phyloP scores from a whole-genome alignment of 2,888 invertebrate species.

The Euspilapteryx auroguttella region DNA sequence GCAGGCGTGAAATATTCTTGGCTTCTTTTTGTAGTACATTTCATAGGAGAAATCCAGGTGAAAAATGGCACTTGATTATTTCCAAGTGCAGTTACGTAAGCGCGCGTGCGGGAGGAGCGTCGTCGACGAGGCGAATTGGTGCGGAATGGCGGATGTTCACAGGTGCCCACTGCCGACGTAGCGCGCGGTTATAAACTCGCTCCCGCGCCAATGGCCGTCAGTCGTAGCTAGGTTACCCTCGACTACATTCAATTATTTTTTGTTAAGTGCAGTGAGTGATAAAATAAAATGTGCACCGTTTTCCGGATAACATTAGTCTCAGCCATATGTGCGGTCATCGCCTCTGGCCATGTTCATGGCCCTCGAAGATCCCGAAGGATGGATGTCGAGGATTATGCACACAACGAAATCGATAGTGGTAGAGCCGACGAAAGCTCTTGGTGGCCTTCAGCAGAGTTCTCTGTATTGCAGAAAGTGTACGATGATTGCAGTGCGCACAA shows the following conservation, averaged over 20 bases:
- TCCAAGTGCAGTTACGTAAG: conserved; percentile 63
- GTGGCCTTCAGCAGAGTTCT: conserved; percentile 62
- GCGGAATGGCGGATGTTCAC: conserved; percentile 63
- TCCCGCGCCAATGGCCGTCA: conserved; percentile 38
- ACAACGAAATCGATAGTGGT: conserved; percentile 52
- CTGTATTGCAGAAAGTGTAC: conserved; percentile 62
- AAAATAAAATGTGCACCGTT: conserved; percentile 33
- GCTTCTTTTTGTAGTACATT: conserved; percentile 54
- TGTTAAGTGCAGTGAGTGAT: conserved; percentile 11
- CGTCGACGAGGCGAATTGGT: conserved; percentile 42
- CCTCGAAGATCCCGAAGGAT: conserved; percentile 44
- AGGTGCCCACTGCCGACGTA: conserved; percentile 45
- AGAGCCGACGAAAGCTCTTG: conserved; percentile 50
- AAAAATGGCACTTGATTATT: conserved; percentile 59
- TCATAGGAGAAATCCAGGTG: conserved; percentile 61
- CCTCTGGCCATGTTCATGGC: conserved; percentile 40
- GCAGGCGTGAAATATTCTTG: too few species aligned
- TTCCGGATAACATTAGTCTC: conserved; percentile 49
- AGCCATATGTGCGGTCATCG: conserved; percentile 39
- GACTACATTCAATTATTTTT: conserved; percentile 22
- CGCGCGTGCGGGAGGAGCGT: conserved; percentile 52
- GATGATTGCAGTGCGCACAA: conserved; percentile 65
- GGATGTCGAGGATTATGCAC: conserved; percentile 37
- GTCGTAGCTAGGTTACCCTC: conserved; percentile 48
- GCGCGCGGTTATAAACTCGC: conserved; percentile 55